Percentiles rank a stretch among this genome's conserved stretches.
Evolutionary conservation across 1,140 invertebrate species (phyloP).

Genomic region (Drosophila punjabiensis): DNA sequence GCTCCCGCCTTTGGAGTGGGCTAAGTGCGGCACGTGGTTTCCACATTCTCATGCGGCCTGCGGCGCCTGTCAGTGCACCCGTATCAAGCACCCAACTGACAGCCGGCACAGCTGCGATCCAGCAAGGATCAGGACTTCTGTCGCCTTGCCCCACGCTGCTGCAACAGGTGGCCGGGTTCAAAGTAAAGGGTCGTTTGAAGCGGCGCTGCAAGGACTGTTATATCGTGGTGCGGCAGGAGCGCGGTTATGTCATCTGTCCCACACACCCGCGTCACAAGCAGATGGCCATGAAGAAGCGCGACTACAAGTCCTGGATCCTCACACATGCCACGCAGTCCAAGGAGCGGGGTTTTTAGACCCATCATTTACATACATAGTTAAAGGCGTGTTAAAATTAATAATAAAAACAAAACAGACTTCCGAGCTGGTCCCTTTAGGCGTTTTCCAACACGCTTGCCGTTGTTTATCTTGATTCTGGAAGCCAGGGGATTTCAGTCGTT

Average conservation of each 20-base stretch:
- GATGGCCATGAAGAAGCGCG: slow-evolving; percentile 88
- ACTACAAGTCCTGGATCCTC: slow-evolving; percentile 89
- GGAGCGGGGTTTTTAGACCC: slow-evolving; percentile 87
- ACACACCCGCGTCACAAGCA: slow-evolving; percentile 92
- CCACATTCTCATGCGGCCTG: slow-evolving; percentile 55
- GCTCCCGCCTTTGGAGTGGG: slow-evolving; percentile 50
- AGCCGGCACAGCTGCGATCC: not conserved
- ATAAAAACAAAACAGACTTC: not conserved
- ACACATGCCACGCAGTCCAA: slow-evolving; percentile 90
- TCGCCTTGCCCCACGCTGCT: slow-evolving; percentile 55
- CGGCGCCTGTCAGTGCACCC: slow-evolving; percentile 4
- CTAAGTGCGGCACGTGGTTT: slow-evolving; percentile 54
- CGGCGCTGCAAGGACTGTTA: slow-evolving; percentile 92
- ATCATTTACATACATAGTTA: slow-evolving; percentile 4
- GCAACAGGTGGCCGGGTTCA: slow-evolving; percentile 79
- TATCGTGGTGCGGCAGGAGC: slow-evolving; percentile 89
- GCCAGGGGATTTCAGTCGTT: slow-evolving; percentile 22
- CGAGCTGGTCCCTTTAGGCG: not conserved
- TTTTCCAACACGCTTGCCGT: slow-evolving; percentile 41
- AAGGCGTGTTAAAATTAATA: slow-evolving; percentile 30
- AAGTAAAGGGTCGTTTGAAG: slow-evolving; percentile 87
- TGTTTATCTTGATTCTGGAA: slow-evolving; percentile 41
- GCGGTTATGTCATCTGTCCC: slow-evolving; percentile 91
- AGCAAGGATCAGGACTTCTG: slow-evolving; percentile 31
- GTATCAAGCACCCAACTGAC: slow-evolving; percentile 22